Conservation (phyloP, 2,888 invertebrate genomes). For the Lapara coniferarum region DNA sequence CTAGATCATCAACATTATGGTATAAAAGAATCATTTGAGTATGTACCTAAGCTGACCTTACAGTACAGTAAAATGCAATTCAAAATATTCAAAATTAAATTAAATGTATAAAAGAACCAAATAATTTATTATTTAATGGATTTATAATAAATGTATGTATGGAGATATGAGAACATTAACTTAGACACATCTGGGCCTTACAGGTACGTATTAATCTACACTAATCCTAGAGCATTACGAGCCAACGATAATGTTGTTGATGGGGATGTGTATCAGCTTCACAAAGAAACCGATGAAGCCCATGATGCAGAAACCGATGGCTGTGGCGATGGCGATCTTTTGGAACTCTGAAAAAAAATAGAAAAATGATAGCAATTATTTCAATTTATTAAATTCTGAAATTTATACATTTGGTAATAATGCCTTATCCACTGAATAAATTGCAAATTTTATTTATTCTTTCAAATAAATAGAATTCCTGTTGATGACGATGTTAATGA, state of each 20-base stretch:
- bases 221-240: conserved; percentile 79
- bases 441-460: not conserved
- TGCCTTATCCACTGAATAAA: not conserved
- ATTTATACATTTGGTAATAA: not conserved
- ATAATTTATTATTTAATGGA: conserved; percentile 68
- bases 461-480: too few species aligned
- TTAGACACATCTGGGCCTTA: conserved; percentile 68
- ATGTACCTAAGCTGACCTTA: too few species aligned
- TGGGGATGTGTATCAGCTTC: conserved; percentile 99
- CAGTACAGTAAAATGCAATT: too few species aligned
- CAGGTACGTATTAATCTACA: conserved; percentile 59
- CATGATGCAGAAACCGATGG: conserved; percentile 99
- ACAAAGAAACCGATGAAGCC: conserved; percentile 99
- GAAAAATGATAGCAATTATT: conserved; percentile 6
- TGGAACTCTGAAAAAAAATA: conserved; percentile 93
- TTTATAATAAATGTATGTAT: conserved; percentile 50
- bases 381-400: not conserved
- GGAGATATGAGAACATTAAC: conserved; percentile 51
- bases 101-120: conserved; percentile 48
- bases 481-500: too few species aligned
- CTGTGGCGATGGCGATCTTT: conserved; percentile 99
- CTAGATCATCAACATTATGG: too few species aligned
- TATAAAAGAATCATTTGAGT: too few species aligned
- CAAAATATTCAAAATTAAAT: conserved; percentile 32
- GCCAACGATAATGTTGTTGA: conserved; percentile 97